Evolutionary conservation across 1,140 invertebrate genomes (phyloP), one percentile per base, ranked within the genome.

Genomic region (Drosophila asahinai): DNA sequence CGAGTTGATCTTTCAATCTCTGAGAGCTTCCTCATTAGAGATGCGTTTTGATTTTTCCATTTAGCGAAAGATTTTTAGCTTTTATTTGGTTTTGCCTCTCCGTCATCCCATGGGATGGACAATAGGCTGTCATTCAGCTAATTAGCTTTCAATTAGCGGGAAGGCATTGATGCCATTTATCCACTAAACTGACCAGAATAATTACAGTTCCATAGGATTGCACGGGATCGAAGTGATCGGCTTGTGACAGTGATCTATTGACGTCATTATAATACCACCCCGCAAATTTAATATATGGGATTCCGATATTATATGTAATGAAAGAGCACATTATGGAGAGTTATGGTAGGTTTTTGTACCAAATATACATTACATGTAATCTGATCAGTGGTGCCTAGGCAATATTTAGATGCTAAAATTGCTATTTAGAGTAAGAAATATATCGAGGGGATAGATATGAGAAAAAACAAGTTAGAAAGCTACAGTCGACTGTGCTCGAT

Each of bases 61-160:
- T 73, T 66, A 58, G 64, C 60, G 42, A 48, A 61, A 51, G 42
- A 73, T 66, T 70, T 58, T 40, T 45, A 40, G 30, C 61, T 15
- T 5, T 43, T 54, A 49, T 62, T 38, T 78, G 54, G 30, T 43
- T 49, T 81, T 17, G 77, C 61, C 81, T 73, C 60, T 64, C 30
- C 48, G 27, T 38, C 66, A 47, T 75, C 19, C 4, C 30, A 36
- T 54, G 30, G 30, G 14, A 25, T 71, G 65, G 72, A 61, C 70
- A 81, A 27, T 62, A 19, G 19, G 12, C 49, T 45, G 63, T 40
- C 47, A 63, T 63, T 77, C 47, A 57, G 60, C 70, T 73, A 86
- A 86, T 87, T 87, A 80, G 63, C 67, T 73, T 25, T 49, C 49
- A 86, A 87, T 86, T 86, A 86, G 82, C n/a, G 64, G 22, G 2